Evolutionary conservation across 23 tunicate genomes (phyloP).

Genomic region (Phallusia fumigata): DNA sequence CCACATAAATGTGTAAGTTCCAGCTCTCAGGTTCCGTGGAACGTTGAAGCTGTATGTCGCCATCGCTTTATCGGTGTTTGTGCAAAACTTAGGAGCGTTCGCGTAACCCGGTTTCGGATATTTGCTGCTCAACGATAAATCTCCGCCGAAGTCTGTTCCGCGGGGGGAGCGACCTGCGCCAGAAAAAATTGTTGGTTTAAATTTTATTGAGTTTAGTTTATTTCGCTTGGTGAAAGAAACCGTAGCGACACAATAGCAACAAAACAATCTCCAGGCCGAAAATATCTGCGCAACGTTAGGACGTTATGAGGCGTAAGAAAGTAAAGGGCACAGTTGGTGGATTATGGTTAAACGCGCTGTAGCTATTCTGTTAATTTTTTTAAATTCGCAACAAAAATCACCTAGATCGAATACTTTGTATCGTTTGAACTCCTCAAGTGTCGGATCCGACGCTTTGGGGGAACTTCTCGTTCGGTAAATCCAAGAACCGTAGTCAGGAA

Average conservation of each 20-base stretch:
- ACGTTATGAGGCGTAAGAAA: too few species aligned
- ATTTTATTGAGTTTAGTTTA: too few species aligned
- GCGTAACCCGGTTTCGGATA: slow-evolving; percentile 86
- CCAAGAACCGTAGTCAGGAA: slow-evolving; percentile 73
- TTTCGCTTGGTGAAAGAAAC: too few species aligned
- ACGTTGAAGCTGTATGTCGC: slow-evolving; percentile 79
- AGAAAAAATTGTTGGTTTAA: too few species aligned
- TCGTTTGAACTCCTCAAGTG: slow-evolving; percentile 1
- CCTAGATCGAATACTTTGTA: slow-evolving; percentile 58
- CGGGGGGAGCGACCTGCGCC: slow-evolving; percentile 66
- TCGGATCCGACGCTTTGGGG: slow-evolving; percentile 9
- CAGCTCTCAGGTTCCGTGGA: slow-evolving; percentile 47
- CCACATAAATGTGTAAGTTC: slow-evolving; percentile 89
- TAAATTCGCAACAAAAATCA: too few species aligned
- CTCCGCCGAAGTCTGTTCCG: slow-evolving; percentile 62
- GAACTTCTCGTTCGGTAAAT: slow-evolving; percentile 39
- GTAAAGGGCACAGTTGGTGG: too few species aligned
- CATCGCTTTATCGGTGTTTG: slow-evolving; percentile 75
- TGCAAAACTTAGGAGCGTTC: slow-evolving; percentile 82
- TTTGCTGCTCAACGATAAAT: not conserved
- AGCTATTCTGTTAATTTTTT: too few species aligned
- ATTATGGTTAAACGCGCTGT: too few species aligned
- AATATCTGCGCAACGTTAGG: too few species aligned
- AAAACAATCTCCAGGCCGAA: too few species aligned
- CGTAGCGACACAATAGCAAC: too few species aligned